Conservation (phyloP, 2,888 invertebrate species). For the Hemistola chrysoprasaria region DNA sequence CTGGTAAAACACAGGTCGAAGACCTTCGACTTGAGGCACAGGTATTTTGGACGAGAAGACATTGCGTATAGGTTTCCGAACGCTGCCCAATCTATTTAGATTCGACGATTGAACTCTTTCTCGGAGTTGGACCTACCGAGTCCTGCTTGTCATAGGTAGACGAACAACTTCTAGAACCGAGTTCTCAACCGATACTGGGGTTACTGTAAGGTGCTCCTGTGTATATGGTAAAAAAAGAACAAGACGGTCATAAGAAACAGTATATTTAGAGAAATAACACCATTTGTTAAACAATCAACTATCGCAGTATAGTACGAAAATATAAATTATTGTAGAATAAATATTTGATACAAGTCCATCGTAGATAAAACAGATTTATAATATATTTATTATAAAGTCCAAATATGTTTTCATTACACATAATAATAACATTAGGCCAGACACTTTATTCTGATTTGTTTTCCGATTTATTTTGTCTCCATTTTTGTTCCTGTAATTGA, state of each 20-base stretch:
- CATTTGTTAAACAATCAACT: constrained; percentile 45
- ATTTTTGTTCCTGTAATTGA: constrained; percentile 76
- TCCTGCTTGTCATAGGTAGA: no score
- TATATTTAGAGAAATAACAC: constrained; percentile 62
- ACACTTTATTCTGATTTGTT: constrained; percentile 57
- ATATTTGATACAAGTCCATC: constrained; percentile 33
- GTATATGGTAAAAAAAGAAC: constrained; percentile 7
- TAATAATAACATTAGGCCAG: constrained; percentile 26
- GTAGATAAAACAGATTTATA: constrained; percentile 22
- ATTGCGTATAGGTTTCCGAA: no score
- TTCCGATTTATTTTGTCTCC: constrained; percentile 75
- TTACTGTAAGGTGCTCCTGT: no score
- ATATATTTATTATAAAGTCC: constrained; percentile 16
- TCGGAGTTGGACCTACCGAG: no score
- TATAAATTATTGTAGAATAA: constrained; percentile 45
- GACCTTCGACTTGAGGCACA: no score
- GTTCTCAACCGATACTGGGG: no score
- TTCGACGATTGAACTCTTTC: no score
- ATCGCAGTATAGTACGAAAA: constrained; percentile 45
- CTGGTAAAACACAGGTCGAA: no score
- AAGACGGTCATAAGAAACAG: constrained; percentile 44
- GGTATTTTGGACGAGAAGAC: no score
- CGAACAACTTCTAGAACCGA: no score
- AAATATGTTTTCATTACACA: constrained; percentile 7
- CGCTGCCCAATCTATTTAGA: no score